A percentile compares a stretch with the other conserved stretches of the same genome.
Evolutionary conservation across 2,888 invertebrate genomes (phyloP).

Genomic region (Halictus ligatus): DNA sequence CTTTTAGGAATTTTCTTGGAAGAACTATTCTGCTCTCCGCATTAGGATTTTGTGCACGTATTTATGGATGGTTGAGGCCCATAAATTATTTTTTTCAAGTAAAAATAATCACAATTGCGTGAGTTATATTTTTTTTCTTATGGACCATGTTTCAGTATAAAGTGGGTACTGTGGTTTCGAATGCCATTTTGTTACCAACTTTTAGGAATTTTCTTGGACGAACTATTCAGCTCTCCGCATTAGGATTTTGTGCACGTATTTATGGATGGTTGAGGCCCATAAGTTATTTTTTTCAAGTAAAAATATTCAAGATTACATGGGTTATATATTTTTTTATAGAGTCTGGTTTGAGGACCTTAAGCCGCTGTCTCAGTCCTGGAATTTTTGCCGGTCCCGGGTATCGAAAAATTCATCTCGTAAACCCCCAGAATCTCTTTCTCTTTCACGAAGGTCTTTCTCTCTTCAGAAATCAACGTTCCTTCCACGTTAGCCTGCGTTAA

Average conservation of each 20-base stretch:
- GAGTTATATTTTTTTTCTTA: not conserved
- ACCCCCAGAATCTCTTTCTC: not conserved
- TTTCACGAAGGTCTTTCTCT: not conserved
- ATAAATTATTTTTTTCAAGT: not conserved
- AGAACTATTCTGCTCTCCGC: too few relatives aligned
- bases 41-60: too few relatives aligned
- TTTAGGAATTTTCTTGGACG: too few relatives aligned
- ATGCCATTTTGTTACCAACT: not conserved
- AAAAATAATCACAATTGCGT: not conserved
- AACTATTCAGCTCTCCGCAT: not conserved
- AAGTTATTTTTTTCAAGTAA: not conserved
- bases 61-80: not conserved
- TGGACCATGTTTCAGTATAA: not conserved
- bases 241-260: not conserved
- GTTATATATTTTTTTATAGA: not conserved
- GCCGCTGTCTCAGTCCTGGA: not conserved
- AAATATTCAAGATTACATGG: not conserved
- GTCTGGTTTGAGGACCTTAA: not conserved
- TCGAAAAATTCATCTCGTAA: conserved; percentile 5
- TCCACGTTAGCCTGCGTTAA: not conserved
- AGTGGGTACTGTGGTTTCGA: not conserved
- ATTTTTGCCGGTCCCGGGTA: not conserved
- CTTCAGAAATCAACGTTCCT: not conserved
- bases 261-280: not conserved
- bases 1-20: not conserved